Evolutionary conservation across 2,888 invertebrate genomes (phyloP).

Genomic region (Oxycera nigricornis): DNA sequence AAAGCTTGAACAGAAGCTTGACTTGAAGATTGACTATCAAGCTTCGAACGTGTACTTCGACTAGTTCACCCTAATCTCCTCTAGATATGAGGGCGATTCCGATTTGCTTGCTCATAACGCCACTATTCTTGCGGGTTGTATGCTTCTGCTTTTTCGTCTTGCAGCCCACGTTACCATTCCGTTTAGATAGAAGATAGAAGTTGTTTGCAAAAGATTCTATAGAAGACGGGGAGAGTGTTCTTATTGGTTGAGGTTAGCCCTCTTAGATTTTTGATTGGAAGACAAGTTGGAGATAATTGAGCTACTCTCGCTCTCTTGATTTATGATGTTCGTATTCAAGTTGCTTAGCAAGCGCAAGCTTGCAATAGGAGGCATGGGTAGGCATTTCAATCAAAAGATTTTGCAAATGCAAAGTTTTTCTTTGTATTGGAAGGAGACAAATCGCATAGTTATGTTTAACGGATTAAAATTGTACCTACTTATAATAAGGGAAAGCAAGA

Average conservation of each 20-base stretch:
- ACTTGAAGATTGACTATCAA: too few relatives aligned
- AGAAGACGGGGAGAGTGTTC: slow-evolving; percentile 39
- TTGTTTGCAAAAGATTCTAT: slow-evolving; percentile 34
- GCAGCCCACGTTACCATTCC: slow-evolving; percentile 1
- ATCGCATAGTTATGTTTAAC: too few relatives aligned
- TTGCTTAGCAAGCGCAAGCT: background rate
- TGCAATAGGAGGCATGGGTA: too few relatives aligned
- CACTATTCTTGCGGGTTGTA: background rate
- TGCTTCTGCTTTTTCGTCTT: slow-evolving; percentile 22
- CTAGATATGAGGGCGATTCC: slow-evolving; percentile 18
- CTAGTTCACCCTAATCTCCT: background rate
- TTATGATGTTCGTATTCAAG: background rate
- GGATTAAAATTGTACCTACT: too few relatives aligned
- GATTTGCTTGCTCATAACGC: slow-evolving; percentile 19
- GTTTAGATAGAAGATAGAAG: slow-evolving; percentile 25
- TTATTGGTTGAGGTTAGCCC: slow-evolving; percentile 46
- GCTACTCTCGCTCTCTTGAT: slow-evolving; percentile 24
- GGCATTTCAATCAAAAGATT: too few relatives aligned
- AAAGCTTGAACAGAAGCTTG: too few relatives aligned
- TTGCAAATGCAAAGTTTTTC: too few relatives aligned
- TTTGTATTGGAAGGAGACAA: too few relatives aligned
- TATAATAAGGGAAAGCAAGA: too few relatives aligned
- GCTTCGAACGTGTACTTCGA: too few relatives aligned
- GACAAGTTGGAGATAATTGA: slow-evolving; percentile 32
- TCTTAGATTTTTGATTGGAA: slow-evolving; percentile 47